Percentiles rank a stretch among this genome's conserved stretches.
Conservation (phyloP, 1,140 invertebrate genomes). For the Tetragnatha versicolor region DNA sequence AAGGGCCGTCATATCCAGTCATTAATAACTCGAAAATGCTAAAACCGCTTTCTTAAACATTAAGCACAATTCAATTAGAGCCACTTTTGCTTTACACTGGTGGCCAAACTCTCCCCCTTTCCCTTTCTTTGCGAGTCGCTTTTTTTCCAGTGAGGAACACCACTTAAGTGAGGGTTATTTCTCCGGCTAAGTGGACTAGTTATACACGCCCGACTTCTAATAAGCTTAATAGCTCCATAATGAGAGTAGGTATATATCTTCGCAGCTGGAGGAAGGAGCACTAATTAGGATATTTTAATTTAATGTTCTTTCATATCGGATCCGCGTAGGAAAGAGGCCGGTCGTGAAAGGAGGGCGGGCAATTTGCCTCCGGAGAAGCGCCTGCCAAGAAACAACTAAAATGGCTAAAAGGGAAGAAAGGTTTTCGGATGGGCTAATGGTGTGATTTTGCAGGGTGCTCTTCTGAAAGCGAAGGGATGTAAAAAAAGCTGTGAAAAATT, state of each 20-base stretch:
- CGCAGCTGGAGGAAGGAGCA: conserved; percentile 1
- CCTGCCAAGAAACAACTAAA: conserved; percentile 40
- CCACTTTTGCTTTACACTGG: conserved; percentile 40
- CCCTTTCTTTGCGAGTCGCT: conserved; percentile 23
- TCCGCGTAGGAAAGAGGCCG: conserved; percentile 17
- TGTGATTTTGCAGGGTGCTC: too few species aligned
- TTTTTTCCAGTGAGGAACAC: conserved; percentile 20
- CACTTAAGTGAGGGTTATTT: conserved; percentile 42
- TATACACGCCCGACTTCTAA: conserved; percentile 54
- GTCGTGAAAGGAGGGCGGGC: conserved; percentile 28
- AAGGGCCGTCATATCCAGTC: conserved; percentile 47
- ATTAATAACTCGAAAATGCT: conserved; percentile 52
- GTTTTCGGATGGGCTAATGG: too few species aligned
- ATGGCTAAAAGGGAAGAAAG: conserved; percentile 24
- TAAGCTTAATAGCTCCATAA: conserved; percentile 53
- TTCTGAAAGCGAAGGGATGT: background rate
- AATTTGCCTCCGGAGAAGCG: conserved; percentile 20
- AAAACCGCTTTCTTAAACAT: conserved; percentile 54
- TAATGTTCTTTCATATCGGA: conserved; percentile 54
- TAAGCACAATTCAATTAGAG: conserved; percentile 50
- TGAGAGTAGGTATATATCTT: conserved; percentile 50
- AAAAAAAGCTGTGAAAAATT: too few species aligned
- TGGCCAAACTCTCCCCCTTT: conserved; percentile 8
- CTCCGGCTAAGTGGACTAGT: conserved; percentile 39
- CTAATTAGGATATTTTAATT: conserved; percentile 56